These are phyloP conservation scores for Axea sp. DNA, from an alignment of 2,888 invertebrate genomes.

Conservation along the genomic window DNA sequence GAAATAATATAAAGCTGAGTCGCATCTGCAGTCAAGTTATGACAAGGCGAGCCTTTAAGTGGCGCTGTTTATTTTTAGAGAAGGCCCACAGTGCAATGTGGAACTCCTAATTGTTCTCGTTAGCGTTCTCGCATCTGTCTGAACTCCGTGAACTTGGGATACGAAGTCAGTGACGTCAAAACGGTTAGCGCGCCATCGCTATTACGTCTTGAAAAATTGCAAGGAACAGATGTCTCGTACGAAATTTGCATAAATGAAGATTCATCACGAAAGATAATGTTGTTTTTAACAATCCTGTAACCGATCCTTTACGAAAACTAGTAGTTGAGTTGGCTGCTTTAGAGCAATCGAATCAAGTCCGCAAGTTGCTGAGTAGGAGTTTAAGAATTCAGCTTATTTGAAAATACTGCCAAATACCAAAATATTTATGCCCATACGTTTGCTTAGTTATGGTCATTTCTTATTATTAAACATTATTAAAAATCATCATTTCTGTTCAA, in stretches of 20 bases:
- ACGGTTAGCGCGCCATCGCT: slow-evolving; percentile 53
- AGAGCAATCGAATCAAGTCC: no score
- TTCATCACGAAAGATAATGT: slow-evolving; percentile 72
- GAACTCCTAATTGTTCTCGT: slow-evolving; percentile 79
- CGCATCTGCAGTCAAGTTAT: slow-evolving; percentile 72
- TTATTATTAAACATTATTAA: no score
- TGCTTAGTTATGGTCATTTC: no score
- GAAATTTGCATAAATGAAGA: slow-evolving; percentile 74
- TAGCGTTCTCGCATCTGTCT: slow-evolving; percentile 78
- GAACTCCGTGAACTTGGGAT: slow-evolving; percentile 76
- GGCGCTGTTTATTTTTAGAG: slow-evolving; percentile 78
- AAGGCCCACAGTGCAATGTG: slow-evolving; percentile 75
- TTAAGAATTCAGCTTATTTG: no score
- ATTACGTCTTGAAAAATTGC: slow-evolving; percentile 53
- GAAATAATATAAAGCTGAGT: slow-evolving; percentile 71
- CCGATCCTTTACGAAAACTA: slow-evolving; percentile 41
- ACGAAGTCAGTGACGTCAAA: slow-evolving; percentile 63
- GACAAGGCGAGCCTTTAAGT: slow-evolving; percentile 72
- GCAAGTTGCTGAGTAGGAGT: no score
- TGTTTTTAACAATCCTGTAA: slow-evolving; percentile 65
- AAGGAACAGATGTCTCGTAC: slow-evolving; percentile 70
- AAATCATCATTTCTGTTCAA: no score
- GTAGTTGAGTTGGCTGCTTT: no score
- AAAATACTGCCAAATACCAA: no score
- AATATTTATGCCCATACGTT: no score